These are phyloP conservation scores for Ectropis grisescens DNA, from an alignment of 1,140 invertebrate genomes.

Conservation along the genomic window DNA sequence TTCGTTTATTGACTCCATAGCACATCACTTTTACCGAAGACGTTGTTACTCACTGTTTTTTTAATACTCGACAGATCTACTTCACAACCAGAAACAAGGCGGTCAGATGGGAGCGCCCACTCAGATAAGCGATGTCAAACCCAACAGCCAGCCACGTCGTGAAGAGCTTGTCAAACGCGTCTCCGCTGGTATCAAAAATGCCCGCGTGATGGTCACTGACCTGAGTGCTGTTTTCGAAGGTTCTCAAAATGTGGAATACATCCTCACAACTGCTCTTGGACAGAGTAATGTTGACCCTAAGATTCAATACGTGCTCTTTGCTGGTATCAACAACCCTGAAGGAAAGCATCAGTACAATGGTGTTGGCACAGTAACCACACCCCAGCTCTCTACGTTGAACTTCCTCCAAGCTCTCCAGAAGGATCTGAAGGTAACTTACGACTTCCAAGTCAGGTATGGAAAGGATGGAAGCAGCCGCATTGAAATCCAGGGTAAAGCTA, in stretches of 20 bases:
- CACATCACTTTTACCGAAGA: too few species aligned
- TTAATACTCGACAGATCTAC: constrained; percentile 28
- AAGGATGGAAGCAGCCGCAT: constrained; percentile 53
- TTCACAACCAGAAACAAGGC: constrained; percentile 37
- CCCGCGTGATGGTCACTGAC: constrained; percentile 61
- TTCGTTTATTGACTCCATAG: too few species aligned
- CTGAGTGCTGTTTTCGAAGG: constrained; percentile 65
- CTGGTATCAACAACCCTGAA: constrained; percentile 35
- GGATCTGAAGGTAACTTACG: constrained; percentile 56
- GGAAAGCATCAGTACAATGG: constrained; percentile 53
- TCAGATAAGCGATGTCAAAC: constrained; percentile 24
- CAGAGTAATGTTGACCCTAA: constrained; percentile 69
- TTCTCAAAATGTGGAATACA: constrained; percentile 52
- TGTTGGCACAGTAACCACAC: constrained; percentile 40
- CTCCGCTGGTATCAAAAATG: constrained; percentile 62
- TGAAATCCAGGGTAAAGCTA: constrained; percentile 48
- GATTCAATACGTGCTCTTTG: constrained; percentile 55
- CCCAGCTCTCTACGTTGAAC: constrained; percentile 61
- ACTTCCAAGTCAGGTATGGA: constrained; percentile 66
- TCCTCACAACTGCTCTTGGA: constrained; percentile 62
- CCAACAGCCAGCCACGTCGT: constrained; percentile 56
- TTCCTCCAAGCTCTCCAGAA: constrained; percentile 65
- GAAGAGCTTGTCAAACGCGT: constrained; percentile 65
- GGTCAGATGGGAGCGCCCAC: constrained; percentile 23
- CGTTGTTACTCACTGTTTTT: neutral